Evolutionary conservation across 2,888 invertebrate species (phyloP), one percentile per base, ranked within the genome.

Genomic region (Agonopterix alstromeriana): DNA sequence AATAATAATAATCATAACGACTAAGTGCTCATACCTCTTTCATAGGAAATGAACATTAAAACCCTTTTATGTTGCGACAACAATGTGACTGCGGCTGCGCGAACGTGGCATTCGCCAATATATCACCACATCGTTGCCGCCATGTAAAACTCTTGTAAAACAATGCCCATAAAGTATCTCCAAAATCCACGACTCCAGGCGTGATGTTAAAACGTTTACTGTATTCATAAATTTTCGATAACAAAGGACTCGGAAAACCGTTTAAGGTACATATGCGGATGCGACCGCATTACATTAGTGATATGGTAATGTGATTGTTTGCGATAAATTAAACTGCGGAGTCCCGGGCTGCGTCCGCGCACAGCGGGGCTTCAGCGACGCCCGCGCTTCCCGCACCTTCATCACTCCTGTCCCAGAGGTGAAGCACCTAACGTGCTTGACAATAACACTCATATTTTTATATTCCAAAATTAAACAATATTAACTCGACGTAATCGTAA

Each of bases 221-320:
- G 77, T 73, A 79, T 83, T 82, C 79, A 86, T 85, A 87, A 80
- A 86, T 82, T 78, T 82, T 67, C 67, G 69, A 71, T 67, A 82
- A 87, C 87, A 88, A 88, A 86, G 80, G 85, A 73, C 69, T 80
- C 74, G 75, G 77, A 77, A 80, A 77, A 81, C 80, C 84, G 79
- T 86, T 86, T 86, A 86, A 84, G 84, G 82, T 65, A 67, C 76
- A 83, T 73, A 77, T 73, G 65, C 76, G 75, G 78, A 79, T 82
- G 76, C 78, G 74, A 70, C 73, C 76, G 79, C 79, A 77, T 86
- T 81, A 81, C 81, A 80, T 83, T 83, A 82, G 82, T 82, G 82
- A 82, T 87, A 87, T 87, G 86, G 82, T 88, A 87, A 88, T 87
- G 85, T 82, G 84, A 82, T 84, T 86, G 85, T 86, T 80, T 68